Evolutionary conservation across 2,113 vertebrate genomes (phyloP).

Genomic region (Cochlearius cochlearius): DNA sequence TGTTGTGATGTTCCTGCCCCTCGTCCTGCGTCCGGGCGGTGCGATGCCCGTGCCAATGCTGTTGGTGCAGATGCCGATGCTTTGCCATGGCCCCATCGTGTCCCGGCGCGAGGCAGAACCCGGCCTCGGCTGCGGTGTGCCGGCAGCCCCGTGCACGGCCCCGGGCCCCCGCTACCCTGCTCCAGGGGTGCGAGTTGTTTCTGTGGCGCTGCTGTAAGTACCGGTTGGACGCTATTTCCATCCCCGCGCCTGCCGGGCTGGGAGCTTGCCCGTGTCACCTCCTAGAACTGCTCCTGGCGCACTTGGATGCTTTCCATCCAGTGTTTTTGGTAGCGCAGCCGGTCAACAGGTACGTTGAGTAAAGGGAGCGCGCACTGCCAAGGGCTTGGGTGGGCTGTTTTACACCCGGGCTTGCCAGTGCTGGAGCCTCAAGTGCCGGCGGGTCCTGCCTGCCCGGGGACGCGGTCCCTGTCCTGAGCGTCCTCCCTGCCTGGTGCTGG

Average conservation of each 20-base stretch:
- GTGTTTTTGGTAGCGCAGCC: neutral
- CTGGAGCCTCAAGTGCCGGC: neutral
- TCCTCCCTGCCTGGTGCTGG: neutral
- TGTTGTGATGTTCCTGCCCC: neutral
- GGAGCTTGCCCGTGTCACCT: neutral
- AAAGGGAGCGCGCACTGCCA: neutral
- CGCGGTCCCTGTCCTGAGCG: neutral
- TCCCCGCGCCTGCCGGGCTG: neutral
- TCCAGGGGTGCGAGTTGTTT: neutral
- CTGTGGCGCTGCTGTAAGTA: neutral
- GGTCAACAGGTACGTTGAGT: neutral
- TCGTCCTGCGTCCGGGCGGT: fast-evolving
- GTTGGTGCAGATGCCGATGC: neutral
- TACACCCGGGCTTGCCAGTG: neutral
- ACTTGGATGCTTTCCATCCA: neutral
- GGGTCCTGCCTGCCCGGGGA: neutral
- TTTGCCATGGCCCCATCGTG: fast-evolving
- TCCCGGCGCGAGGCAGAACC: fast-evolving
- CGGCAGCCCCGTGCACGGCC: fast-evolving
- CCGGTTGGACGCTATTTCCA: neutral
- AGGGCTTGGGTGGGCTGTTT: neutral
- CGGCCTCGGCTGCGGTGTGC: neutral
- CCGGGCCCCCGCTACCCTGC: fast-evolving
- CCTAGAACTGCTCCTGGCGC: neutral
- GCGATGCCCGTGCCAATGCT: neutral